phyloP scores from a whole-genome alignment of 2,888 invertebrate species.

The Rhingia rostrata region DNA sequence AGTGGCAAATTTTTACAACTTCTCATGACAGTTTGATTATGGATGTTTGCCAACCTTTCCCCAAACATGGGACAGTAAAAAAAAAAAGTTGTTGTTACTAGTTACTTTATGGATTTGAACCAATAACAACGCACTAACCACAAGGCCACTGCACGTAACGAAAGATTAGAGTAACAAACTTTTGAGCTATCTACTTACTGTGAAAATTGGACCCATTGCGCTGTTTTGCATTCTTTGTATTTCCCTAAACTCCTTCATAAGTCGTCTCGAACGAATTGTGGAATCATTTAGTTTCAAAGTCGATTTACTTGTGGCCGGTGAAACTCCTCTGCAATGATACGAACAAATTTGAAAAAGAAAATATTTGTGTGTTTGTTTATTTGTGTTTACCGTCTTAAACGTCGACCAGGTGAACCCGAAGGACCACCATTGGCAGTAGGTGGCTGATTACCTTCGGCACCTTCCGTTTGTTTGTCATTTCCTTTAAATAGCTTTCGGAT shows the following conservation, averaged over 20 bases:
- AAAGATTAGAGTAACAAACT: too few species aligned
- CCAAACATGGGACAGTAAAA: too few species aligned
- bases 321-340: constrained; percentile 79
- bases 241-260: constrained; percentile 94
- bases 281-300: constrained; percentile 85
- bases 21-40: too few species aligned
- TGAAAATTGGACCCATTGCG: constrained; percentile 89
- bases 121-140: too few species aligned
- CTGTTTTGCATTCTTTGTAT: constrained; percentile 89
- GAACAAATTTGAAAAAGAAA: constrained; percentile 14
- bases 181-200: constrained; percentile 82
- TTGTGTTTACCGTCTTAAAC: constrained; percentile 78
- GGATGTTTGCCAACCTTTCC: too few species aligned
- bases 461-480: constrained; percentile 87
- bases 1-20: too few species aligned
- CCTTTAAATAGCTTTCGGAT: constrained; percentile 91
- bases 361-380: not conserved
- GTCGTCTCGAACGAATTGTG: constrained; percentile 88
- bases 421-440: constrained; percentile 81
- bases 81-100: too few species aligned
- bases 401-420: constrained; percentile 86
- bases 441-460: constrained; percentile 82
- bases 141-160: too few species aligned
- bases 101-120: too few species aligned
- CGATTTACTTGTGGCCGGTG: constrained; percentile 83